phyloP scores from a whole-genome alignment of 1,140 invertebrate genomes.

The Calycopis cecrops region DNA sequence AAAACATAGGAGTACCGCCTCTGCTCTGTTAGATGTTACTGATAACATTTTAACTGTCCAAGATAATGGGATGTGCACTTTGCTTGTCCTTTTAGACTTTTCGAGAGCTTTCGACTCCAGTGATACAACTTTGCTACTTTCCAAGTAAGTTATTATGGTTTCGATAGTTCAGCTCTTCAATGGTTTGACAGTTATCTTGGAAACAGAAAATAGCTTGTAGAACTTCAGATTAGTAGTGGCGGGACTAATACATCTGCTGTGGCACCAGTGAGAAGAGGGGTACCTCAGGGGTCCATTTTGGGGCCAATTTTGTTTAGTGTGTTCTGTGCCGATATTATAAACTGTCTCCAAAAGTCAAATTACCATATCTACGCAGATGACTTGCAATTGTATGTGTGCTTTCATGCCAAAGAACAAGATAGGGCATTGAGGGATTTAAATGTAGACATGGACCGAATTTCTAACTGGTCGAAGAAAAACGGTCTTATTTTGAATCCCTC shows the following conservation, averaged over 20 bases:
- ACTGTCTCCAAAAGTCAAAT: not conserved
- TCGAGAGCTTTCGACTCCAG: constrained; percentile 2
- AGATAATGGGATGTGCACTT: not conserved
- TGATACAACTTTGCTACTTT: constrained; percentile 2
- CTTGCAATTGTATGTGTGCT: too few species aligned
- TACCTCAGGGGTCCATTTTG: constrained; percentile 5
- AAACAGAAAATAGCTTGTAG: too few species aligned
- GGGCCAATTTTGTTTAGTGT: constrained; percentile 1
- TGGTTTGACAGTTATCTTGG: not conserved
- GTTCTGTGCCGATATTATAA: not conserved
- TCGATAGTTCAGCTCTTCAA: not conserved
- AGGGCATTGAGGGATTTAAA: too few species aligned
- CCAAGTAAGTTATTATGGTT: constrained; percentile 5
- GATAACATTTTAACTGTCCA: constrained; percentile 5
- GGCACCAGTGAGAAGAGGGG: not conserved
- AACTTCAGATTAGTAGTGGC: not conserved
- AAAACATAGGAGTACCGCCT: not conserved
- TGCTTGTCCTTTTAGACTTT: constrained; percentile 9
- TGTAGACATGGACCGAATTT: not conserved
- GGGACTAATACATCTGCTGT: not conserved
- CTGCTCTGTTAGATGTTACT: constrained; percentile 2
- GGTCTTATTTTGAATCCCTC: too few species aligned
- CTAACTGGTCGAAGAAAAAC: too few species aligned
- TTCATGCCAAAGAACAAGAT: too few species aligned
- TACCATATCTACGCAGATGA: not conserved